Conservation (phyloP, 2,888 invertebrate species). For the Megaustenia siamemsis region DNA sequence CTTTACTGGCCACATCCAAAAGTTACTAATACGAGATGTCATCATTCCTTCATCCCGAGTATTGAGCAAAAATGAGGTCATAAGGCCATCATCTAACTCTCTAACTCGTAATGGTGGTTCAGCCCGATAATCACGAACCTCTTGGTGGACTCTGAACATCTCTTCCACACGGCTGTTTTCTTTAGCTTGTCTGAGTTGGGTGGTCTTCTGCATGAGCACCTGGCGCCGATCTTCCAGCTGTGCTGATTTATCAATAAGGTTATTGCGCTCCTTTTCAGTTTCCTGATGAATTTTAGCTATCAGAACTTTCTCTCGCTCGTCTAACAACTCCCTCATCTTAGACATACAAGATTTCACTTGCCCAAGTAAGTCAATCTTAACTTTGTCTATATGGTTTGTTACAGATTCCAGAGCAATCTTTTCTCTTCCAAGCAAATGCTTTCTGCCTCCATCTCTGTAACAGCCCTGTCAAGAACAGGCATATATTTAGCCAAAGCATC, state of each 20-base stretch:
- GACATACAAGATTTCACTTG: slow-evolving; percentile 67
- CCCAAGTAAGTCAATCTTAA: slow-evolving; percentile 59
- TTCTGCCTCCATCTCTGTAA: slow-evolving; percentile 67
- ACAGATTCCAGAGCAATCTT: slow-evolving; percentile 63
- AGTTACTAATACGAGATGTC: slow-evolving; percentile 65
- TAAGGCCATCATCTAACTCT: slow-evolving; percentile 64
- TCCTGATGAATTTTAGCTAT: slow-evolving; percentile 63
- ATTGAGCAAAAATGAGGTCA: slow-evolving; percentile 65
- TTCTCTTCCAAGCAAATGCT: slow-evolving; percentile 63
- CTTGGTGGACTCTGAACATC: slow-evolving; percentile 67
- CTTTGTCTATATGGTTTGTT: slow-evolving; percentile 61
- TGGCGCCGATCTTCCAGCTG: slow-evolving; percentile 36
- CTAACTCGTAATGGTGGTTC: slow-evolving; percentile 63
- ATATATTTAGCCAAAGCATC: slow-evolving; percentile 69
- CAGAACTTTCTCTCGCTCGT: slow-evolving; percentile 69
- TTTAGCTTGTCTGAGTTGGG: slow-evolving; percentile 61
- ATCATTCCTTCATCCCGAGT: slow-evolving; percentile 64
- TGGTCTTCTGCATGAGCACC: slow-evolving; percentile 35
- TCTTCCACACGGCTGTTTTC: slow-evolving; percentile 65
- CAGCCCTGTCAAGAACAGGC: slow-evolving; percentile 67
- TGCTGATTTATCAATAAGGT: slow-evolving; percentile 60
- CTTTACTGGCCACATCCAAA: slow-evolving; percentile 66
- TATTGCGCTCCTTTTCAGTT: slow-evolving; percentile 64
- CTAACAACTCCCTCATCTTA: slow-evolving; percentile 63
- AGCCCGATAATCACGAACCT: slow-evolving; percentile 63